Evolutionary conservation across 37 sponge, comb jelly and placozoan species (phyloP).

Genomic region (Oopsacas minuta): DNA sequence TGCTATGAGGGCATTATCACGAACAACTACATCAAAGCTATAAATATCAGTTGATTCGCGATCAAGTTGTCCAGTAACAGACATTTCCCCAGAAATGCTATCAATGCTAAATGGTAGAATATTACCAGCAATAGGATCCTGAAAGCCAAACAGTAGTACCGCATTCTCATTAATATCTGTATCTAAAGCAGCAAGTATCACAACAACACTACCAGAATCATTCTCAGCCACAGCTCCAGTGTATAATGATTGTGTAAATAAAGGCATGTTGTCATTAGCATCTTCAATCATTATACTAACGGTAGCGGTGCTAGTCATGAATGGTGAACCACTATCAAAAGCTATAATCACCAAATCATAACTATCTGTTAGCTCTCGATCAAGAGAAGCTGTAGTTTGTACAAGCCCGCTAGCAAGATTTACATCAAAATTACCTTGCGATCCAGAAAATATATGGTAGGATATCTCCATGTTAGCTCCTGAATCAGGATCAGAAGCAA

Average conservation of each 20-base stretch:
- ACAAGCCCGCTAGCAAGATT: not conserved
- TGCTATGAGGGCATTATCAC: not conserved
- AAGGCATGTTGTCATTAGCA: not conserved
- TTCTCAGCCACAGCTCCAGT: constrained; percentile 9
- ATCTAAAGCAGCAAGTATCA: constrained; percentile 10
- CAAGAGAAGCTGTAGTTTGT: not conserved
- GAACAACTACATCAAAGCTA: not conserved
- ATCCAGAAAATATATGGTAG: not conserved
- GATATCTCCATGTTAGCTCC: not conserved
- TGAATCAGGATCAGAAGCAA: not conserved
- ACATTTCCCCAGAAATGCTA: not conserved
- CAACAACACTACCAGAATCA: not conserved
- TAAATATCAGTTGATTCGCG: constrained; percentile 13
- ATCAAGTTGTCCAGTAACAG: constrained; percentile 18
- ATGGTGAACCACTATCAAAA: not conserved
- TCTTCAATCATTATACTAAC: not conserved
- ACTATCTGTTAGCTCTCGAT: not conserved
- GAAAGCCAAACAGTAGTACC: not conserved
- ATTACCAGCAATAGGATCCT: constrained; percentile 10
- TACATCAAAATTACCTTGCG: not conserved
- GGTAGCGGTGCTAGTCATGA: not conserved
- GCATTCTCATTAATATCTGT: constrained; percentile 16
- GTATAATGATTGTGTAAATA: not conserved
- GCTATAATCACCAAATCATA: not conserved
- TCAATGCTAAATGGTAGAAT: constrained; percentile 9